Percentiles rank a stretch among this genome's conserved stretches.
phyloP scores from a whole-genome alignment of 2,113 vertebrate genomes.

The Pitta sordida region DNA sequence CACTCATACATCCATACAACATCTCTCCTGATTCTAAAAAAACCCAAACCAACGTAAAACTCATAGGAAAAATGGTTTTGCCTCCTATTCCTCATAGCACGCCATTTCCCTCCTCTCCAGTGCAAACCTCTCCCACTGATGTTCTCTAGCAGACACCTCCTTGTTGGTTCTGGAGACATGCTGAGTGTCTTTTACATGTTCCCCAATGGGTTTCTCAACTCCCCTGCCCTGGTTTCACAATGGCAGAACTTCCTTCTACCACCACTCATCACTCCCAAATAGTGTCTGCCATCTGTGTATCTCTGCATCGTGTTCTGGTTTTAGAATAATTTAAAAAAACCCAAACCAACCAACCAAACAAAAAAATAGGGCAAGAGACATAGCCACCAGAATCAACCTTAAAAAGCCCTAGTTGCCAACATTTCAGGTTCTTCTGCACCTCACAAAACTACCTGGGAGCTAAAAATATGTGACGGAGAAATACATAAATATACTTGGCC shows the following conservation, averaged over 20 bases:
- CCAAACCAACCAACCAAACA: background rate
- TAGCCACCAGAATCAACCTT: background rate
- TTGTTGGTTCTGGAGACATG: rapidly evolving
- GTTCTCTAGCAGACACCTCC: background rate
- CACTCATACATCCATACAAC: background rate
- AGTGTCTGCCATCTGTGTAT: background rate
- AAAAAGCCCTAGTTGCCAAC: background rate
- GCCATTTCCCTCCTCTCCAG: background rate
- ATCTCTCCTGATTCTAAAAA: background rate
- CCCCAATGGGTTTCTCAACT: background rate
- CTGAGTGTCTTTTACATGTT: background rate
- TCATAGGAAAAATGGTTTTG: background rate
- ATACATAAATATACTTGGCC: slow-evolving; percentile 22
- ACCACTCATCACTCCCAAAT: background rate
- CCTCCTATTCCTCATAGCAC: background rate
- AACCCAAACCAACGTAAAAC: too few species aligned
- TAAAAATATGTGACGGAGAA: slow-evolving; percentile 36
- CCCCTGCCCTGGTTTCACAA: background rate
- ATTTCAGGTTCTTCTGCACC: background rate
- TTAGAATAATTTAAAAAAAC: background rate
- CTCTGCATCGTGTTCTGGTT: background rate
- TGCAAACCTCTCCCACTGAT: background rate
- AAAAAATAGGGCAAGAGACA: background rate
- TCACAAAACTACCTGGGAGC: background rate
- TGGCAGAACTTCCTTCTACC: background rate